Conservation (phyloP, 2,888 invertebrate species). For the Drosophila quasianomalipes region DNA sequence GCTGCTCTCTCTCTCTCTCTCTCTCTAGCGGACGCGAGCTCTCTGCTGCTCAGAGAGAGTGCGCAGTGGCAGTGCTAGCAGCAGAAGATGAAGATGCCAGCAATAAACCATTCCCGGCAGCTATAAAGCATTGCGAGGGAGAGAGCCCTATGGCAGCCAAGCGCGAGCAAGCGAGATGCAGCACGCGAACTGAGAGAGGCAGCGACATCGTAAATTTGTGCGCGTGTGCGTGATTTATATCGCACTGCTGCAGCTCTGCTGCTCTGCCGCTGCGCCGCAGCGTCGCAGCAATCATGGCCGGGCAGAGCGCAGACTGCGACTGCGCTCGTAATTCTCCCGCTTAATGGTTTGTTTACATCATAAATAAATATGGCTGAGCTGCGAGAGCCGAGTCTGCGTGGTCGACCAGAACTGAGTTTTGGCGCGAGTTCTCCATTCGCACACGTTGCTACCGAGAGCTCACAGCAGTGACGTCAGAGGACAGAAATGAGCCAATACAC, state of each 20-base stretch:
- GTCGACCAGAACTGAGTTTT: constrained; percentile 36
- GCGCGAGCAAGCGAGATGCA: constrained; percentile 32
- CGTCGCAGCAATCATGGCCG: constrained; percentile 70
- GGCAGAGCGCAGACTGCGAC: constrained; percentile 67
- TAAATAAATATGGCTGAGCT: constrained; percentile 84
- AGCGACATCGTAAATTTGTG: constrained; percentile 62
- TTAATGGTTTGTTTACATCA: constrained; percentile 85
- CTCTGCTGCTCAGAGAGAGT: constrained; percentile 52
- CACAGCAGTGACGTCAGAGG: constrained; percentile 46
- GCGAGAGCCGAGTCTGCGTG: constrained; percentile 55
- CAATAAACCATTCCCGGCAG: constrained; percentile 85
- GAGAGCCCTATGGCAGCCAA: constrained; percentile 27
- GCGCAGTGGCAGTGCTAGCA: constrained; percentile 37
- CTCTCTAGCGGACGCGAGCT: not conserved
- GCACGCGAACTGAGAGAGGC: constrained; percentile 41
- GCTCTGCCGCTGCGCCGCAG: constrained; percentile 36
- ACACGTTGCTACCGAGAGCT: constrained; percentile 17
- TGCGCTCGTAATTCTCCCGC: constrained; percentile 82
- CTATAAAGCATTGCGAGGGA: constrained; percentile 85
- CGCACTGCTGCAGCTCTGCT: constrained; percentile 44
- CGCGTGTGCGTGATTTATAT: constrained; percentile 69
- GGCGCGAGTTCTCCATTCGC: constrained; percentile 51
- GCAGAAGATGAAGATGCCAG: constrained; percentile 73
- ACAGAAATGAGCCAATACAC: constrained; percentile 2
- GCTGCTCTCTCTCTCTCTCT: constrained; percentile 70